phyloP scores from a whole-genome alignment of 2,113 vertebrate genomes.

The Marmota monax region DNA sequence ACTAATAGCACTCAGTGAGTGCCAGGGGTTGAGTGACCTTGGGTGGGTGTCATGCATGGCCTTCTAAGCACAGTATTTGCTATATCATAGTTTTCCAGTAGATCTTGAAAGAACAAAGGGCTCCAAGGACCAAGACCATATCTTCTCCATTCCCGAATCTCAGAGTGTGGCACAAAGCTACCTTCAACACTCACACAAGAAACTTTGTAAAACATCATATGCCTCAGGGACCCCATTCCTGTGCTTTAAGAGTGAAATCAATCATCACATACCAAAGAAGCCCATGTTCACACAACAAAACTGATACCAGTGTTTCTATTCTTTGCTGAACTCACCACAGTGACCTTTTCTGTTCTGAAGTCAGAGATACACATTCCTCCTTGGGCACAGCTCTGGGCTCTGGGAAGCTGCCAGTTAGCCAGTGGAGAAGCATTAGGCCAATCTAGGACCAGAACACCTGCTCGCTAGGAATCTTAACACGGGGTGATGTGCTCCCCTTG shows the following conservation, averaged over 20 bases:
- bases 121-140: not conserved
- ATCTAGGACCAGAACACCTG: not conserved
- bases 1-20: not conserved
- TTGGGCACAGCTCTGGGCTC: not conserved
- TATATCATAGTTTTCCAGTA: not conserved
- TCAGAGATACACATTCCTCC: too few relatives aligned
- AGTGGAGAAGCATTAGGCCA: not conserved
- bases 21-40: rapidly evolving
- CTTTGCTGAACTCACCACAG: not conserved
- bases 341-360: not conserved
- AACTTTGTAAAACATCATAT: too few relatives aligned
- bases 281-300: not conserved
- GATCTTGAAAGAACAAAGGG: not conserved
- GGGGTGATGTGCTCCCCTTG: not conserved
- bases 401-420: not conserved
- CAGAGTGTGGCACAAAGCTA: too few relatives aligned
- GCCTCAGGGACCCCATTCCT: not conserved
- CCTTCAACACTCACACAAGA: too few relatives aligned
- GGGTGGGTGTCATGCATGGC: not conserved
- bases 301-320: not conserved
- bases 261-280: not conserved
- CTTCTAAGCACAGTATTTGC: not conserved
- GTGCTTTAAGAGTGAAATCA: not conserved
- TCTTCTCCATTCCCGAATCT: not conserved
- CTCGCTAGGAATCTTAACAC: too few relatives aligned